phyloP scores from a whole-genome alignment of 2,797 vertebrate species.

The Sphenopsis melanotis region DNA sequence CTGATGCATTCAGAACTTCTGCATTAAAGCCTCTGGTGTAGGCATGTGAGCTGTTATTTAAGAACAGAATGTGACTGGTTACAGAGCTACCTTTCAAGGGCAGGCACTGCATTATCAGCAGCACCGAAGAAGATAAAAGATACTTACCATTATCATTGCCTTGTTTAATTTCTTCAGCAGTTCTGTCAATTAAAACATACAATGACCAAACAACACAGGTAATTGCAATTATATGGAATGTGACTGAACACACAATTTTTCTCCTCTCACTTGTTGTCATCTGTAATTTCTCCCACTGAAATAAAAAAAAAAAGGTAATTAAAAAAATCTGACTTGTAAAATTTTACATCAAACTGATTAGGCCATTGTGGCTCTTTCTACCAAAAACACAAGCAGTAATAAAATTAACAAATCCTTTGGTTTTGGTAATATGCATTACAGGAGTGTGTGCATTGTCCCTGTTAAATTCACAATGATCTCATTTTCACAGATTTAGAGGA shows the following conservation, averaged over 20 bases:
- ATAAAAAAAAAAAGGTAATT: neutral
- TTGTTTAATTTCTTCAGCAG: constrained; percentile 89
- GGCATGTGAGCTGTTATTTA: neutral
- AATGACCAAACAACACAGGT: constrained; percentile 93
- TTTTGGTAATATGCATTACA: neutral
- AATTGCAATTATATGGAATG: constrained; percentile 92
- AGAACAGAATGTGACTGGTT: neutral
- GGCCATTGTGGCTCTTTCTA: neutral
- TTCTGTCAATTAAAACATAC: constrained; percentile 88
- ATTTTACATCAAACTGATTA: neutral
- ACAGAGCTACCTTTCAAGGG: neutral
- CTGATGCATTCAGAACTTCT: neutral
- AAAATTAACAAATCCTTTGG: neutral
- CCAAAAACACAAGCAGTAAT: neutral
- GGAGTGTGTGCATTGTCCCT: neutral
- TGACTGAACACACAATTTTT: constrained; percentile 93
- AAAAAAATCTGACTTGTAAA: neutral
- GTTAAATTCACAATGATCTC: neutral
- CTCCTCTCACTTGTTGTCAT: constrained; percentile 91
- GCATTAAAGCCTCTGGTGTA: neutral
- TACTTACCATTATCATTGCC: constrained; percentile 85
- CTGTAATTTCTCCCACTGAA: constrained; percentile 96
- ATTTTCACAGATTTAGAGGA: neutral
- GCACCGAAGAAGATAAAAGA: neutral
- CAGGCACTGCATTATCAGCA: neutral